Evolutionary conservation across 2,888 invertebrate species (phyloP).

Genomic region (Salticus scenicus): DNA sequence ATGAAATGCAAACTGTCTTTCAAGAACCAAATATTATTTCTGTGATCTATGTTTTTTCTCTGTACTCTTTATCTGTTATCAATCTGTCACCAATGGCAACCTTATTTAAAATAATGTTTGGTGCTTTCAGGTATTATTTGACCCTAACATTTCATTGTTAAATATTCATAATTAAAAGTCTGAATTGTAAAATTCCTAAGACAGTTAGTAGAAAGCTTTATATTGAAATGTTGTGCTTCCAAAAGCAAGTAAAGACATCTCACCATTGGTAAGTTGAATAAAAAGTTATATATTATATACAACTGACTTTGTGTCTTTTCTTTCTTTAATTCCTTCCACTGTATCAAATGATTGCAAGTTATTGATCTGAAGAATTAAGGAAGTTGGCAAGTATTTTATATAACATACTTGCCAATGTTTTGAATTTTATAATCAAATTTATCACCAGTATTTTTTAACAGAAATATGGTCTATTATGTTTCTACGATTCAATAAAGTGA

Average conservation of each 20-base stretch:
- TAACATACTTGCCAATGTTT: too few relatives aligned
- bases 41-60: slow-evolving; percentile 6
- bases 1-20: not conserved
- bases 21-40: slow-evolving; percentile 17
- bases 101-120: slow-evolving; percentile 3
- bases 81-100: slow-evolving; percentile 14
- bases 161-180: slow-evolving; percentile 15
- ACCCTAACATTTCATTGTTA: slow-evolving; percentile 11
- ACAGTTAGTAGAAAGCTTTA: slow-evolving; percentile 49
- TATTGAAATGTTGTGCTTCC: slow-evolving; percentile 68
- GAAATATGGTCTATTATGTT: too few relatives aligned
- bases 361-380: too few relatives aligned
- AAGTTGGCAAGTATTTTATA: too few relatives aligned
- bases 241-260: slow-evolving; percentile 45
- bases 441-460: too few relatives aligned
- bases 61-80: not conserved
- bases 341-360: too few relatives aligned
- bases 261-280: slow-evolving; percentile 66
- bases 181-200: not conserved
- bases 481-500: too few relatives aligned
- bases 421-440: too few relatives aligned
- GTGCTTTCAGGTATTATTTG: slow-evolving; percentile 11
- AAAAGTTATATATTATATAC: slow-evolving; percentile 66
- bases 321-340: not conserved
- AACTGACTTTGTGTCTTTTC: not conserved